Evolutionary conservation across 2,113 vertebrate species (phyloP), one percentile per base, ranked within the genome.

Genomic region (Misgurnus mizolepis): DNA sequence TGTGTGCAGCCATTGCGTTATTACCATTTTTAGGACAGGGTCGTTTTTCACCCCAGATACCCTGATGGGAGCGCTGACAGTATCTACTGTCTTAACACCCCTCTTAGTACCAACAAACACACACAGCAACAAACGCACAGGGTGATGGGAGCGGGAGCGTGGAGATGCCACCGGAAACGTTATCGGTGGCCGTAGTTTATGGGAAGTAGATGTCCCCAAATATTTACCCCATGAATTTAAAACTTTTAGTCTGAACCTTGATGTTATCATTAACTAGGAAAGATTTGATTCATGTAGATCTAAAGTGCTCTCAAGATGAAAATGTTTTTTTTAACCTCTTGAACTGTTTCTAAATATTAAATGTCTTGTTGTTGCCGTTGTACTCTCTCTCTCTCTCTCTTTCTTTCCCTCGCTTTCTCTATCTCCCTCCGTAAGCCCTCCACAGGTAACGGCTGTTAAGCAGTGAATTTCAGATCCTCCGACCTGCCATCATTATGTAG

Each of bases 1-100:
- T 60, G 71, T 60, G 55, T 15, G 71, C 71, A 73, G 56, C 71
- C 55, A 27, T 60, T 74, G n/a, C 71, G 14, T 61, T 74, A 74
- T 93, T 94, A 94, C 95, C 94, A 96, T 91, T 94, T 92, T 91
- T 91, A 89, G 94, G 94, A 95, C 94, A 94, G 90, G 92, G 93
- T 95, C 84, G 95, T 97, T 96, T 94, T 95, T 97, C 95, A 97
- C 93, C 90, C 90, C 92, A 89, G 95, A 96, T 95, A 95, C 91
- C 96, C 95, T 94, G 95, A 96, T 95, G 96, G 93, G 96, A 95
- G 94, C 94, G 95, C 96, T 95, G 95, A 96, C 94, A 95, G 95
- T 91, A 95, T 95, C 95, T 93, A 94, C 55, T n/a, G 95, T 93
- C 88, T 94, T 93, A 95, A 95, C 94, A 95, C 95, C 95, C 95